phyloP scores from a whole-genome alignment of 2,113 vertebrate genomes.

The Ranitomeya imitator region DNA sequence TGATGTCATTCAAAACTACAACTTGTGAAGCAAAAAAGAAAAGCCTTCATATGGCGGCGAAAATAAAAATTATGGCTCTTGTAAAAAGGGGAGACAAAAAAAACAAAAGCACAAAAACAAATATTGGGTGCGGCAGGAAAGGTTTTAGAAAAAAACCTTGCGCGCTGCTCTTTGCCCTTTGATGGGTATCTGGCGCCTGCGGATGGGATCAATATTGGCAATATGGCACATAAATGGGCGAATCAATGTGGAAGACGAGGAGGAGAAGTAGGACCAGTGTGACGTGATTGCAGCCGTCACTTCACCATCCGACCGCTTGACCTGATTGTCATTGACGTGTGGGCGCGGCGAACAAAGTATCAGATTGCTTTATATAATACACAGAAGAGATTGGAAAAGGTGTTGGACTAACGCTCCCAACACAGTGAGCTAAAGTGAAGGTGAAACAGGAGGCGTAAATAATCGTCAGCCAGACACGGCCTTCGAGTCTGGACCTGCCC shows the following conservation, averaged over 20 bases:
- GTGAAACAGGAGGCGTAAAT: neutral
- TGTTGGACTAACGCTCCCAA: neutral
- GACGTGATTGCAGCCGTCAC: neutral
- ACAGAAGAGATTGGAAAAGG: slow-evolving; percentile 19
- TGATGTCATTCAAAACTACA: no score
- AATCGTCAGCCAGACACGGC: neutral
- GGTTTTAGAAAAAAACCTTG: no score
- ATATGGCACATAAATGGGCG: neutral
- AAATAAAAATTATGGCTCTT: no score
- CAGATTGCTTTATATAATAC: neutral
- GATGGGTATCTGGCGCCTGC: neutral
- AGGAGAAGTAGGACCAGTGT: neutral
- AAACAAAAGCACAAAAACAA: no score
- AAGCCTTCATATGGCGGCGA: no score
- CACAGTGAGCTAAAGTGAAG: neutral
- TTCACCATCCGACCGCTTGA: neutral
- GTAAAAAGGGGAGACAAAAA: no score
- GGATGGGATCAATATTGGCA: neutral
- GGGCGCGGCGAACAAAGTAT: neutral
- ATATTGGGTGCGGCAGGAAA: no score
- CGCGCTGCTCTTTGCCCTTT: no score
- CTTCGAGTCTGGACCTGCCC: neutral
- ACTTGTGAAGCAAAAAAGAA: no score
- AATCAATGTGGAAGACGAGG: no score
- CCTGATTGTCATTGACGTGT: neutral